phyloP scores from a whole-genome alignment of 2,888 invertebrate species.

The Dynastes maya region DNA sequence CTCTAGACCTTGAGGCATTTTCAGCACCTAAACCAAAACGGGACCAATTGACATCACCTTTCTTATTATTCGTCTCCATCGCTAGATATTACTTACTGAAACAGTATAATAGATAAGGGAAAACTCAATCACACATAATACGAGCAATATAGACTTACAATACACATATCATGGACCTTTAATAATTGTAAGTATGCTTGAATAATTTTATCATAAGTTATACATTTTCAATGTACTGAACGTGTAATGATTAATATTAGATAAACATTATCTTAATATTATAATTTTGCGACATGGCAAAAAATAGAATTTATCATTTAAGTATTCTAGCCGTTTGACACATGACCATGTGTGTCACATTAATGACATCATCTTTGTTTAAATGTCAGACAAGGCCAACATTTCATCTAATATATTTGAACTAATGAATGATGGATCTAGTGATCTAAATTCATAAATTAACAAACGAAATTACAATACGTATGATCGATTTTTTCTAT shows the following conservation, averaged over 20 bases:
- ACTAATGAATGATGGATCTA: background rate
- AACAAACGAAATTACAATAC: too few relatives aligned
- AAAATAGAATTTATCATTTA: constrained; percentile 39
- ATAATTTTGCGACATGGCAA: constrained; percentile 49
- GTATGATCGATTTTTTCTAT: too few relatives aligned
- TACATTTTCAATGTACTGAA: constrained; percentile 46
- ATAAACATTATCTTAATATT: constrained; percentile 52
- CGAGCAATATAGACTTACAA: constrained; percentile 48
- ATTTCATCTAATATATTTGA: constrained; percentile 3
- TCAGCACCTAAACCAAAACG: constrained; percentile 73
- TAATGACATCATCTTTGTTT: constrained; percentile 29
- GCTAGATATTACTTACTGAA: constrained; percentile 22
- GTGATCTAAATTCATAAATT: too few relatives aligned
- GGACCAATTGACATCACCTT: constrained; percentile 73
- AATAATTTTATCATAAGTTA: constrained; percentile 48
- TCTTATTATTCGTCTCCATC: constrained; percentile 56
- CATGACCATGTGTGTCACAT: constrained; percentile 28
- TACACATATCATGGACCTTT: constrained; percentile 44
- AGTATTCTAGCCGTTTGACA: constrained; percentile 32
- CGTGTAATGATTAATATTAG: constrained; percentile 51
- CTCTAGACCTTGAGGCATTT: constrained; percentile 71
- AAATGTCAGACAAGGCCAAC: constrained; percentile 16
- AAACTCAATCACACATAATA: constrained; percentile 8
- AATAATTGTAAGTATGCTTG: constrained; percentile 45
- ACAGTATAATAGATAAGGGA: background rate